Evolutionary conservation across 2,797 vertebrate species (phyloP), one percentile per base, ranked within the genome.

Genomic region (Bradypodion pumilum): DNA sequence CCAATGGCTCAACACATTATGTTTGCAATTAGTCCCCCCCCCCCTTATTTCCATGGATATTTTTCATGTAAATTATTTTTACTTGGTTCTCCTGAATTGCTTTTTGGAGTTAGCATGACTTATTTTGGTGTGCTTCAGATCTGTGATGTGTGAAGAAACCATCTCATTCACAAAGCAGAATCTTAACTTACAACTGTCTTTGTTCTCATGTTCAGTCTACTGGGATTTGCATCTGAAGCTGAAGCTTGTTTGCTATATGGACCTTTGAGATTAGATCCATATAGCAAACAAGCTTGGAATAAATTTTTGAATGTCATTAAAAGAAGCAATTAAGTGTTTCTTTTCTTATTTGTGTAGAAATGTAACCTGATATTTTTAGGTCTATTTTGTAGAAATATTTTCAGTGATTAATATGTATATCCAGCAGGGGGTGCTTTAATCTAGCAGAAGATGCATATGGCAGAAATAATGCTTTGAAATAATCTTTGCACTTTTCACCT

Each of bases 371-470:
- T 87, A 27, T 79, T 88, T n/a, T 46, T 13, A 80, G 80, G 37
- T 25, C 1, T 82, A 87, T 85, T 16, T 12, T 1, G 73, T 69
- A 59, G 80, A 85, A 73, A 49, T 88, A 81, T 90, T 89, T 91
- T 82, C 70, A 86, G 69, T 84, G 82, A 74, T 29, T 85, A 83
- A 80, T 82, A 74, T 66, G 86, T 6, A 5, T 32, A 44, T 94
- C 73, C 95, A 94, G 93, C 87, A 95, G 94, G 87, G 95, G 95
- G 95, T 95, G 94, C 91, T 89, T 95, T 90, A 91, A 84, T 83
- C 90, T 86, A 93, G 81, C 46, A 78, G 87, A 93, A 87, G 13
- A 4, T 80, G 76, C 12, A 85, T 74, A 49, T 74, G 79, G 65
- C 8, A 9, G 42, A 44, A 72, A 77, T 63, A 72, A 82, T 80